These are phyloP conservation scores for Proteles cristata DNA, from an alignment of 2,113 vertebrate species.

Conservation along the genomic window DNA sequence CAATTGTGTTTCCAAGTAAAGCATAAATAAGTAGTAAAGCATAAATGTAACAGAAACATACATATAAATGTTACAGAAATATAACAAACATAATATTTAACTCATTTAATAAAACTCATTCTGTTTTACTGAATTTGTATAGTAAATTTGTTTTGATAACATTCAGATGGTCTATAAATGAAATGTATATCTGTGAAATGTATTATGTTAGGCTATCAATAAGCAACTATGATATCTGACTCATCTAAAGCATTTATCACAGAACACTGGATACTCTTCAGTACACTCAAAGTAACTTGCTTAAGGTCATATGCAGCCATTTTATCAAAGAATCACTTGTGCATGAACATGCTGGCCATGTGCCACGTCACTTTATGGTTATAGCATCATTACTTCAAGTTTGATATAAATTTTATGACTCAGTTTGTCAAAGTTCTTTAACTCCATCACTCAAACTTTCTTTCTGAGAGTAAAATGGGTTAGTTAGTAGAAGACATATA, in stretches of 20 bases:
- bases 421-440: slow-evolving; percentile 62
- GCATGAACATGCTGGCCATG: neutral
- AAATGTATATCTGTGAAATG: neutral
- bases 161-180: neutral
- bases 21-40: neutral
- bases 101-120: neutral
- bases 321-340: neutral
- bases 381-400: slow-evolving; percentile 52
- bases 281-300: neutral
- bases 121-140: neutral
- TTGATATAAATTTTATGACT: slow-evolving; percentile 68
- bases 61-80: neutral
- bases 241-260: neutral
- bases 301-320: neutral
- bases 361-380: slow-evolving; percentile 39
- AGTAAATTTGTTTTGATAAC: neutral
- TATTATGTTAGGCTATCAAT: neutral
- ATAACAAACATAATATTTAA: neutral
- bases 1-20: neutral
- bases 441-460: slow-evolving; percentile 43
- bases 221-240: neutral
- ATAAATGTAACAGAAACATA: neutral
- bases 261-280: neutral
- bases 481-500: neutral
- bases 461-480: slow-evolving; percentile 51